phyloP scores from a whole-genome alignment of 2,113 vertebrate species.

The Prunella himalayana region DNA sequence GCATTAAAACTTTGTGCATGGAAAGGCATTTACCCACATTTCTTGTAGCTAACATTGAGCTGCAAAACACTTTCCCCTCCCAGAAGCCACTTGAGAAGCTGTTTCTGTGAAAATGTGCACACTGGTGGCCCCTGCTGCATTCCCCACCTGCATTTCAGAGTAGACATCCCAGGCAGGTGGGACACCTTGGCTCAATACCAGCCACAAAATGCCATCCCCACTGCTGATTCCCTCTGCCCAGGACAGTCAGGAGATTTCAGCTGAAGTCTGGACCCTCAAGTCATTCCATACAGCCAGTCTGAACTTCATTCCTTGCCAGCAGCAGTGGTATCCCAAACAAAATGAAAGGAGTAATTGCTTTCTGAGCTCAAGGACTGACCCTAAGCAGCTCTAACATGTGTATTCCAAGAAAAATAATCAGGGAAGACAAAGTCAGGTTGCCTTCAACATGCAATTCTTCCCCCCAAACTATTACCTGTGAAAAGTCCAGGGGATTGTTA shows the following conservation, averaged over 20 bases:
- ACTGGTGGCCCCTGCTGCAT: neutral
- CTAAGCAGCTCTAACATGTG: neutral
- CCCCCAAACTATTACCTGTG: neutral
- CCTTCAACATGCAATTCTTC: neutral
- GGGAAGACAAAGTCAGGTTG: neutral
- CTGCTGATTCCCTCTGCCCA: neutral
- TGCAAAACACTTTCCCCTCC: neutral
- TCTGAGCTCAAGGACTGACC: neutral
- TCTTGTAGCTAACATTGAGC: neutral
- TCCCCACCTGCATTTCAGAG: neutral
- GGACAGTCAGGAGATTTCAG: neutral
- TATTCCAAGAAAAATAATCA: neutral
- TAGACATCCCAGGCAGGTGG: neutral
- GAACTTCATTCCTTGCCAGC: neutral
- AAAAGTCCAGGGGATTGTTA: neutral
- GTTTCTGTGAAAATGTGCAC: neutral
- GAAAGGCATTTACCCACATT: neutral
- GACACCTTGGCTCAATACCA: neutral
- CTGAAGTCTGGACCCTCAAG: neutral
- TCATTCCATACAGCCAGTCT: neutral
- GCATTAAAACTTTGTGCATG: neutral
- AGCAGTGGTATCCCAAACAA: neutral
- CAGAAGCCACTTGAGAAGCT: neutral
- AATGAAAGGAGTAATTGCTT: constrained; percentile 30
- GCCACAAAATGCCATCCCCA: neutral